Base-by-base conservation (phyloP, 1,140 invertebrate species). In the Leptinotarsa defecta region DNA sequence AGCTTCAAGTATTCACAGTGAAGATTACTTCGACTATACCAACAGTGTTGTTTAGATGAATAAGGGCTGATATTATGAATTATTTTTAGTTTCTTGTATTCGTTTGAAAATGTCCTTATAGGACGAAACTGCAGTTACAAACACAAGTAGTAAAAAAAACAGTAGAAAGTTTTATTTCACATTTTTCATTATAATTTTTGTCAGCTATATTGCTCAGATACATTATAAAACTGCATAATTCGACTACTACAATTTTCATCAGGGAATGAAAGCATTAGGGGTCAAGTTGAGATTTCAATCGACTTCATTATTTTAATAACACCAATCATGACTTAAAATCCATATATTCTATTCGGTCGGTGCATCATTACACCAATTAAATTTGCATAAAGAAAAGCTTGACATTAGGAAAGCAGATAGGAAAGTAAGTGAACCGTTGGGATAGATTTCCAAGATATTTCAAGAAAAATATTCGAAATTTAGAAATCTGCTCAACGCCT, bases 281-380 rank as follows among this genome's bases (percentile, higher is more conserved):
- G 52, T 57, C 52, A 57, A 57, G 52, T 57, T 57, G 15, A n/a
- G 52, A n/a, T 57, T 57, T 57, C 52, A 6, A 57, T 57, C 52
- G 3, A 57, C 15, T 57, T n/a, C 52, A 57, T 57, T n/a, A 57
- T n/a, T 57, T 57, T 57, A 57, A 57, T 57, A 57, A 57, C 52
- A 17, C 6, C 52, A 15, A 57, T 57, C 52, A 57, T 2, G 52
- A 57, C 15, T 6, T 17, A 13, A 57, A 2, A 17, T 57, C 1
- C 52, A 57, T 57, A 57, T 57, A 57, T 57, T n/a, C 5, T 4
- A 6, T 57, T 57, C 52, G 52, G 6, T 17, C 52, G 1, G 52
- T n/a, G n/a, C 52, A 57, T 2, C 5, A 57, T 57, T n/a, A n/a
- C 11, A 57, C 15, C n/a, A 57, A 57, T 57, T n/a, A 57, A 57